phyloP scores from a whole-genome alignment of 37 sponge, comb jelly and placozoan genomes.

The Bolinopsis microptera region DNA sequence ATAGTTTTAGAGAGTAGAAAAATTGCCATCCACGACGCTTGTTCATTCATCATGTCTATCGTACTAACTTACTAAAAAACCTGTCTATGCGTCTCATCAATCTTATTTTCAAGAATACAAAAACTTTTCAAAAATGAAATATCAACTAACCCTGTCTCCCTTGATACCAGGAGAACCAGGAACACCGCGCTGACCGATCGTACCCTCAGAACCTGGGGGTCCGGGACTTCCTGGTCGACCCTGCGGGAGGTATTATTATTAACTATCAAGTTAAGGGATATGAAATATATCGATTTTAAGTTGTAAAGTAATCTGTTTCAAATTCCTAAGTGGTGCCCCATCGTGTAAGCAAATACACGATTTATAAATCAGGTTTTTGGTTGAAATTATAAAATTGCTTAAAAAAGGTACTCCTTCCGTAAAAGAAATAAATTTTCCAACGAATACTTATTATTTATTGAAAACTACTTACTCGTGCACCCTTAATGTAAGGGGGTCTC shows the following conservation, averaged over 20 bases:
- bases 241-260: background rate
- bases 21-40: no score
- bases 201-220: background rate
- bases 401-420: no score
- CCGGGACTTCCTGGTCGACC: background rate
- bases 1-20: no score
- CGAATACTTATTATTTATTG: no score
- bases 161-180: background rate
- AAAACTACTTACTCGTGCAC: constrained; percentile 16
- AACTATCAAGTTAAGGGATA: background rate
- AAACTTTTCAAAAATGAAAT: background rate
- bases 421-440: background rate
- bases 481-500: constrained; percentile 12
- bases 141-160: background rate
- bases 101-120: no score
- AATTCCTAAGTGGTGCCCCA: no score
- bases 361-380: no score
- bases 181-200: background rate
- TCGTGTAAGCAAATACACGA: no score
- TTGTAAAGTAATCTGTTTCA: background rate
- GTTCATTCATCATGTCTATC: no score
- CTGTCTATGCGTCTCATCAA: no score
- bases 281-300: background rate
- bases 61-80: no score
- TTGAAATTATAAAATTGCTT: no score